These are phyloP conservation scores for Ferdinandea cuprea DNA, from an alignment of 2,888 invertebrate genomes.

Conservation along the genomic window DNA sequence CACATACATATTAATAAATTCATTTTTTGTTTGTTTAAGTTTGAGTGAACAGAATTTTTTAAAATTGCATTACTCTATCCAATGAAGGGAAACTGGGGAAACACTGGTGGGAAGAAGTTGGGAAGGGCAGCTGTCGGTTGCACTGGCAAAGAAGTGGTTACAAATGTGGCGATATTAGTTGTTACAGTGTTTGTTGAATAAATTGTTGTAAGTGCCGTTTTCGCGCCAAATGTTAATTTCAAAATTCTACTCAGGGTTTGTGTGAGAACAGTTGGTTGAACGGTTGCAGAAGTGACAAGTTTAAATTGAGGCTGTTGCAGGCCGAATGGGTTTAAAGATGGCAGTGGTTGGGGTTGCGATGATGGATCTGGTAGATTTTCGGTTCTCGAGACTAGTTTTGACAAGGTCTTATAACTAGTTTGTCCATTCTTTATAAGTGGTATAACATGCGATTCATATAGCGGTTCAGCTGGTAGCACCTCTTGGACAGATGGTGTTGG, in stretches of 20 bases:
- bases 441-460: conserved; percentile 92
- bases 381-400: conserved; percentile 90
- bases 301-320: conserved; percentile 88
- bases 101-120: conserved; percentile 90
- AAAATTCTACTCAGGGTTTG: conserved; percentile 92
- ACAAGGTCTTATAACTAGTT: conserved; percentile 90
- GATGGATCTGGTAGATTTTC: conserved; percentile 89
- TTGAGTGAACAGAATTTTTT: background rate
- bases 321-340: conserved; percentile 84
- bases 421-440: conserved; percentile 90
- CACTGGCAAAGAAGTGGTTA: conserved; percentile 91
- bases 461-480: conserved; percentile 88
- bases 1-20: conserved; percentile 34
- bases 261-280: conserved; percentile 90
- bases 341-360: conserved; percentile 81
- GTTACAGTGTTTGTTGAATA: conserved; percentile 93
- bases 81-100: conserved; percentile 90
- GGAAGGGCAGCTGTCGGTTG: conserved; percentile 88
- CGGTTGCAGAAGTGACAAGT: conserved; percentile 91
- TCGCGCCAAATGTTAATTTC: conserved; percentile 95
- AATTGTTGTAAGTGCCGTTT: conserved; percentile 93
- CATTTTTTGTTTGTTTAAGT: background rate
- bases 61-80: conserved; percentile 83
- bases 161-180: conserved; percentile 91
- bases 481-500: conserved; percentile 86